A percentile compares a stretch with the other conserved stretches of the same genome.
phyloP scores from a whole-genome alignment of 1,140 invertebrate species.

The Holcopasites calliopsidis region DNA sequence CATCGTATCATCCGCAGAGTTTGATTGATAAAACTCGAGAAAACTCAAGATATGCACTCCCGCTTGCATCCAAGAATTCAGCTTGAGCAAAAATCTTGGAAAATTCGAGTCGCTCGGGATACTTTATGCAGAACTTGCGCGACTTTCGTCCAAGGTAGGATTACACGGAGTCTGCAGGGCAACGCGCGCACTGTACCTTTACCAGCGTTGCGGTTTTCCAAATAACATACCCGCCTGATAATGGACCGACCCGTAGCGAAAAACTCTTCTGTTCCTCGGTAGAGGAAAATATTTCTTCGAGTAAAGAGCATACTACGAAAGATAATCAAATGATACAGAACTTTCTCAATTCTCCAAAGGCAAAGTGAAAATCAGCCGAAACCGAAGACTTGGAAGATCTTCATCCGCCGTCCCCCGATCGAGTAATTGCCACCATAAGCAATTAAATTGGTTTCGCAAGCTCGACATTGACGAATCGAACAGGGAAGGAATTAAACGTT shows the following conservation, averaged over 20 bases:
- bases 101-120: constrained; percentile 28
- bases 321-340: too few relatives aligned
- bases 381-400: background rate
- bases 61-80: constrained; percentile 12
- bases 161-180: too few relatives aligned
- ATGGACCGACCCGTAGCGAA: background rate
- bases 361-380: too few relatives aligned
- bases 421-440: too few relatives aligned
- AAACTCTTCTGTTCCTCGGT: too few relatives aligned
- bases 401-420: background rate
- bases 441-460: constrained; percentile 25
- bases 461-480: constrained; percentile 30
- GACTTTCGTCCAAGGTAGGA: constrained; percentile 3
- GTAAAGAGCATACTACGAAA: too few relatives aligned
- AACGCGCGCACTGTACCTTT: constrained; percentile 16
- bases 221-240: constrained; percentile 21
- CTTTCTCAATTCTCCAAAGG: too few relatives aligned
- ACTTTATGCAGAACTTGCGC: constrained; percentile 26
- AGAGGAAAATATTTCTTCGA: background rate
- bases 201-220: constrained; percentile 1
- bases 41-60: background rate
- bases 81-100: constrained; percentile 9
- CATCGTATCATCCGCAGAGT: background rate
- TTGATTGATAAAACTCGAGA: background rate
- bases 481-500: constrained; percentile 42